phyloP scores from a whole-genome alignment of 92 coral and sea anemone genomes.

The Zoanthus solanderi region DNA sequence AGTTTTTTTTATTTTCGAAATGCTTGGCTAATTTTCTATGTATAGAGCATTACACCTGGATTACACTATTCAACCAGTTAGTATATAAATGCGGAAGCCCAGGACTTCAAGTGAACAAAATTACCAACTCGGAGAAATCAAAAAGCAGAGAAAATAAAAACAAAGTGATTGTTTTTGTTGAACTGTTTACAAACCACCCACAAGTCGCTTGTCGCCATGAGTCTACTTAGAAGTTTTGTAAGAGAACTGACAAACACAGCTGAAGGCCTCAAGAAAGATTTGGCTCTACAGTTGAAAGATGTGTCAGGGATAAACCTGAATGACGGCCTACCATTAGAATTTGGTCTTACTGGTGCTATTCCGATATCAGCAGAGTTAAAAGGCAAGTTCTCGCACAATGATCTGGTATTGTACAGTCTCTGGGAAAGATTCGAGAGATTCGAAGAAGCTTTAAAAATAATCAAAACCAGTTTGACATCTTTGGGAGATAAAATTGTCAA shows the following conservation, averaged over 20 bases:
- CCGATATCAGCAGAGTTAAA: not conserved
- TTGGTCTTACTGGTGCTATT: conserved; percentile 1
- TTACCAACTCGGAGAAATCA: not conserved
- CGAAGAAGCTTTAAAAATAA: conserved; percentile 13
- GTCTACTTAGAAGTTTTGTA: not conserved
- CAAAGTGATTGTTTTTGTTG: not conserved
- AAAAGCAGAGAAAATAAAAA: not conserved
- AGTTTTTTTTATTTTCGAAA: not conserved
- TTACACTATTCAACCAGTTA: not conserved
- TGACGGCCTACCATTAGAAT: not conserved
- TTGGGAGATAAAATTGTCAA: not conserved
- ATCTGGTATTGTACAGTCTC: not conserved
- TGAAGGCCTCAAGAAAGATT: not conserved
- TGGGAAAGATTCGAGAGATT: conserved; percentile 21
- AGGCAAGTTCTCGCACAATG: not conserved
- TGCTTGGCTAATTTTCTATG: not conserved
- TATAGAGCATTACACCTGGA: not conserved
- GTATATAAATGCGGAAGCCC: not conserved
- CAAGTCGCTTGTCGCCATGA: not conserved
- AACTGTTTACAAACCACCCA: not conserved
- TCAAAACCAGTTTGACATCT: not conserved
- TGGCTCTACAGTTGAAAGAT: conserved; percentile 9
- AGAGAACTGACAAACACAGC: not conserved
- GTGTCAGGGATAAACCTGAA: not conserved
- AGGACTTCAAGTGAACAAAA: not conserved